Percentiles rank a stretch among this genome's conserved stretches.
Conservation (phyloP, 2,888 invertebrate species). For the Tethea ocularis region DNA sequence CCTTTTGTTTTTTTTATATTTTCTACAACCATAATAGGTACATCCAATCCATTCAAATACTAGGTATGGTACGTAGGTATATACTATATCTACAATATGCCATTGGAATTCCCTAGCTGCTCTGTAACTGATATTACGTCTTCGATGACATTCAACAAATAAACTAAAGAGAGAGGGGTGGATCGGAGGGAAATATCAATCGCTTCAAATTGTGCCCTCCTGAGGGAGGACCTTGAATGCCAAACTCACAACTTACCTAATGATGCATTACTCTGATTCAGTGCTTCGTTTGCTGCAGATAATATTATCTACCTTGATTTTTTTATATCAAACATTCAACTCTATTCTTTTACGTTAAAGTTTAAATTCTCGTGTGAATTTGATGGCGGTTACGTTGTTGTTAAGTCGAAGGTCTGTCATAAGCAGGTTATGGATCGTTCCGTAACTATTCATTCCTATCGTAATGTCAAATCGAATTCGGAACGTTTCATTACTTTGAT, state of each 20-base stretch:
- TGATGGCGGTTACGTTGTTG: conserved; percentile 20
- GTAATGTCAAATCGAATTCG: conserved; percentile 47
- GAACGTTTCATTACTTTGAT: conserved; percentile 30
- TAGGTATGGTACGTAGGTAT: too few relatives aligned
- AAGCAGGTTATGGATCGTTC: conserved; percentile 50
- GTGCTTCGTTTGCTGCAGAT: conserved; percentile 43
- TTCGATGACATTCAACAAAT: conserved; percentile 29
- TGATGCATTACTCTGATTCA: conserved; percentile 61
- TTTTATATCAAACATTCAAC: conserved; percentile 20
- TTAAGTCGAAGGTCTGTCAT: conserved; percentile 32
- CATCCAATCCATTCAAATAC: too few relatives aligned
- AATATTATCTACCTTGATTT: conserved; percentile 23
- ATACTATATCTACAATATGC: not conserved
- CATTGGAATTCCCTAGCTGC: conserved; percentile 39
- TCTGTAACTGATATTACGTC: conserved; percentile 41
- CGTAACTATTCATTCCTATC: conserved; percentile 53
- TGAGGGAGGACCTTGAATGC: conserved; percentile 62
- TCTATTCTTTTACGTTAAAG: not conserved
- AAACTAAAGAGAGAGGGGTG: conserved; percentile 29
- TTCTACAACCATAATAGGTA: too few relatives aligned
- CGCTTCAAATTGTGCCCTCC: conserved; percentile 54
- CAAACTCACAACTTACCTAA: conserved; percentile 62
- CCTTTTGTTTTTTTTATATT: too few relatives aligned
- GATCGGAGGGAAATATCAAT: conserved; percentile 60
- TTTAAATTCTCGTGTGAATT: conserved; percentile 11